Evolutionary conservation across 2,888 invertebrate species (phyloP), one percentile per base, ranked within the genome.

Genomic region (Sicus ferrugineus): DNA sequence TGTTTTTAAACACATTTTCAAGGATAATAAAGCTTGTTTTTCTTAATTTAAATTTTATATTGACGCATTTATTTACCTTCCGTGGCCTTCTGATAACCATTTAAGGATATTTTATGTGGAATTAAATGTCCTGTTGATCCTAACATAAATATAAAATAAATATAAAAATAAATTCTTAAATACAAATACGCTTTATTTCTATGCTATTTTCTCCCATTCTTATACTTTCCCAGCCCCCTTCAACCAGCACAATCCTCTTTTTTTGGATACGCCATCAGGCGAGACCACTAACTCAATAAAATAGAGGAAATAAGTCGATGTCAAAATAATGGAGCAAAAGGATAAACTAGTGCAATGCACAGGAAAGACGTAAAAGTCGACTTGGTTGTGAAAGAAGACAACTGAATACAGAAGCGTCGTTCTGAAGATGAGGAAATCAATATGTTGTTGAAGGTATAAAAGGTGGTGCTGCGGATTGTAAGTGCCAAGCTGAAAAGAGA

Each of bases 261-360:
- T n/a, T n/a, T n/a, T n/a, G n/a, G n/a, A n/a, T n/a, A n/a, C n/a
- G n/a, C n/a, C n/a, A n/a, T n/a, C n/a, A n/a, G n/a, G n/a, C n/a
- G n/a, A n/a, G n/a, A n/a, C n/a, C 56, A 56, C n/a, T 16, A 56
- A 56, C 26, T 56, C 30, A 56, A 30, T 30, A 56, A 56, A 30
- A 30, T n/a, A n/a, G n/a, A 56, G 30, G 56, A 26, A 28, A 28
- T 30, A 7, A 56, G 30, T n/a, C 28, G n/a, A 56, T 23, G 4
- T 3, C 2, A n/a, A 42, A 34, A 11, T 59, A 19, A 34, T 34
- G 2, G 11, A 59, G 23, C 7, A 3, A 59, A 59, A 9, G 21
- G 26, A 14, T 21, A 21, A 19, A 21, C 3, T 21, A 59, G 34
- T 5, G 5, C 11, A 34, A 34, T 52, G 6, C 52, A 52, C 52